Conservation (phyloP, 2,797 vertebrate genomes). For the Dermochelys coriacea region DNA sequence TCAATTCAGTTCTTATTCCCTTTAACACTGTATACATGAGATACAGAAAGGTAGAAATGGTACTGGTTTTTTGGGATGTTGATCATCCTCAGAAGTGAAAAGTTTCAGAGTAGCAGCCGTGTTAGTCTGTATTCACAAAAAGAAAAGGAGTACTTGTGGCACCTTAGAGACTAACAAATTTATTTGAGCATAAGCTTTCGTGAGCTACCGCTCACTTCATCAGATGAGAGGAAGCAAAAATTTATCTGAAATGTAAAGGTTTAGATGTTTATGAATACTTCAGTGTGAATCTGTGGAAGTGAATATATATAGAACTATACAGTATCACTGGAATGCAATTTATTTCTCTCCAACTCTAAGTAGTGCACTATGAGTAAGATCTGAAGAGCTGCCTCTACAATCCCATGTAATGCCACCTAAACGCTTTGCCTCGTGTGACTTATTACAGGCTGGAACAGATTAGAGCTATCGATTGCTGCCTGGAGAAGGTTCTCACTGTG, state of each 20-base stretch:
- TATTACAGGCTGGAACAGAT: constrained; percentile 93
- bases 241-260: neutral
- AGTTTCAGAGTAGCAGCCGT: no score
- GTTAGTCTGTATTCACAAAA: no score
- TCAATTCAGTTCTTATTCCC: neutral
- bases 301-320: neutral
- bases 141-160: no score
- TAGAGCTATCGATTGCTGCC: constrained; percentile 94
- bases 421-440: constrained; percentile 91
- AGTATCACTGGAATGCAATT: constrained; percentile 37
- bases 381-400: constrained; percentile 72
- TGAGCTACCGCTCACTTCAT: no score
- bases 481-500: constrained; percentile 87
- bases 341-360: constrained; percentile 68
- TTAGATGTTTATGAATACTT: neutral
- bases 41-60: neutral
- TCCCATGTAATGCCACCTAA: constrained; percentile 86
- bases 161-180: no score
- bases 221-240: rapidly evolving
- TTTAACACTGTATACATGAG: neutral
- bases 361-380: constrained; percentile 74
- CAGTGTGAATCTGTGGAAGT: neutral
- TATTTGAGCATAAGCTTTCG: no score
- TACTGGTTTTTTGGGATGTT: neutral
- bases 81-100: neutral